phyloP scores from a whole-genome alignment of 2,113 vertebrate species.

The Atrichornis clamosus region DNA sequence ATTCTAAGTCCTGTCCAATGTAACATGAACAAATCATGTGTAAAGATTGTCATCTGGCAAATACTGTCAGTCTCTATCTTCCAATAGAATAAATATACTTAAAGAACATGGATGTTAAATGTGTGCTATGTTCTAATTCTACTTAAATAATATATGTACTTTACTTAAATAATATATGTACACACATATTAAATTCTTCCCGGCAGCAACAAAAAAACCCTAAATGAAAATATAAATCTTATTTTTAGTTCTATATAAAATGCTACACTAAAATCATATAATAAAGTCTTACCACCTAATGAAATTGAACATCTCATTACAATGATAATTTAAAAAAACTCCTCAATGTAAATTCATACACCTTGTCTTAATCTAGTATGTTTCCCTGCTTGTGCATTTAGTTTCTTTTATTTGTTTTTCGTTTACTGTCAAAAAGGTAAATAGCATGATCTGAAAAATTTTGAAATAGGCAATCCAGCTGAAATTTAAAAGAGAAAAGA shows the following conservation, averaged over 20 bases:
- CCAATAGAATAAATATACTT: neutral
- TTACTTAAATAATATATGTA: conserved; percentile 23
- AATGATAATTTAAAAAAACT: neutral
- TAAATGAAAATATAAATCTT: neutral
- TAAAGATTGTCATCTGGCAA: neutral
- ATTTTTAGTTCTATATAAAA: neutral
- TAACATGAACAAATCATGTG: neutral
- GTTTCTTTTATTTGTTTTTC: neutral
- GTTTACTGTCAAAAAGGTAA: neutral
- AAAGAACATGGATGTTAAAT: neutral
- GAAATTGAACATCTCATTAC: neutral
- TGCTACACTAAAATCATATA: neutral
- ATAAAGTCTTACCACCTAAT: neutral
- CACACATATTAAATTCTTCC: neutral
- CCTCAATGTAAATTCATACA: neutral
- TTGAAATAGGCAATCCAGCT: neutral
- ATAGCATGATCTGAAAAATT: neutral
- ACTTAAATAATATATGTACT: conserved; percentile 17
- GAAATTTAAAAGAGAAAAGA: neutral
- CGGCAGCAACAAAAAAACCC: neutral
- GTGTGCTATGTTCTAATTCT: neutral
- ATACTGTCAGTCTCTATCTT: neutral
- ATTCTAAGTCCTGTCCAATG: neutral
- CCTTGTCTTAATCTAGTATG: neutral
- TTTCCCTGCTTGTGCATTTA: neutral